phyloP scores from a whole-genome alignment of 2,888 invertebrate genomes.

The Harpalus rubripes region DNA sequence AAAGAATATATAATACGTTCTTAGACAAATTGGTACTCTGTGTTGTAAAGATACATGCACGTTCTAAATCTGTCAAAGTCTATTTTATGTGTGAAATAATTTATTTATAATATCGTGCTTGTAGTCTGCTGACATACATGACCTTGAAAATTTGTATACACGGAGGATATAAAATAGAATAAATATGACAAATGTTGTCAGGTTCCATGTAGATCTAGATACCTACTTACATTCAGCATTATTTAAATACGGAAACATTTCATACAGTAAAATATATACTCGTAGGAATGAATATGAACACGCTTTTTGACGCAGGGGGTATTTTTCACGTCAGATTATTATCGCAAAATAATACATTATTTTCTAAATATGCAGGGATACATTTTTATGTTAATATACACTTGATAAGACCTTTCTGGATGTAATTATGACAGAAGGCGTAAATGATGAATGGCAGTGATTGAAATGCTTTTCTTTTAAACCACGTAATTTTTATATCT shows the following conservation, averaged over 20 bases:
- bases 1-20: neutral
- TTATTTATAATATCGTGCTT: neutral
- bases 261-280: neutral
- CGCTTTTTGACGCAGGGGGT: neutral
- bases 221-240: neutral
- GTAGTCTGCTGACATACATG: neutral
- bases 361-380: neutral
- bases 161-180: neutral
- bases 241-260: neutral
- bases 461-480: neutral
- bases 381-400: constrained; percentile 4
- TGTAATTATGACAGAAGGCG: neutral
- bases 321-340: neutral
- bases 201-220: neutral
- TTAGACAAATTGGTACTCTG: neutral
- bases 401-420: neutral
- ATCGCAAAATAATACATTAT: neutral
- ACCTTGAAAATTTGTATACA: neutral
- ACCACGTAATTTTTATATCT: no score
- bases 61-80: neutral
- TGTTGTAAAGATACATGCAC: neutral
- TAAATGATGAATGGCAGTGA: neutral
- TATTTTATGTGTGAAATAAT: neutral
- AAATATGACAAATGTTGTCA: neutral
- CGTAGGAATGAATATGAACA: neutral